Evolutionary conservation across 2,888 invertebrate genomes (phyloP), one percentile per base, ranked within the genome.

Genomic region (Conomelus anceps): DNA sequence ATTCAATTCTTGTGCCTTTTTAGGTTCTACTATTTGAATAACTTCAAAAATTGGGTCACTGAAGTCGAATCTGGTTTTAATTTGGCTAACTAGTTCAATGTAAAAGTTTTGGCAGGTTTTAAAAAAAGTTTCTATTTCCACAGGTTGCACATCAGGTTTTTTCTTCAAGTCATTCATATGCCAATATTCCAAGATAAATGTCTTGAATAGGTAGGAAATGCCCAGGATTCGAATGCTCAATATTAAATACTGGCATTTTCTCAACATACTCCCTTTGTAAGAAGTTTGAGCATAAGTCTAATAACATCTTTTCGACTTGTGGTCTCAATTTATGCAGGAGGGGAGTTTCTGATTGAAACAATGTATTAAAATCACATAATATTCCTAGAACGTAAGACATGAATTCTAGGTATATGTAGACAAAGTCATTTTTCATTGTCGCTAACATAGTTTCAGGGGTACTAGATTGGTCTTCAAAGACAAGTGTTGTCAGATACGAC

Each of bases 311-410:
- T 41, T 90, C 26, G 22, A 86, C 87, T 84, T 22, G 41, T 26
- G 85, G 86, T 86, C 86, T 24, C 23, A 89, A 63, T 22, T 22
- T n/a, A 41, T 90, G 85, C 6, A 90, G 63, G 20, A 90, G 63
- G 29, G 88, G 89, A 22, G 86, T 29, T 29, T 88, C 87, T 20
- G 41, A 63, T 86, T 90, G 89, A 87, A 89, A 89, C 29, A 89
- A 29, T 22, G 24, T 24, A 63, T 90, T 90, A 29, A 90, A 90
- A 23, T 88, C 89, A 13, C 34, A 88, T n/a, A 90, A 24, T n/a
- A 89, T 23, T 17, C 88, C 89, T 22, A 90, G 29, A 13, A 87
- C 24, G 86, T 89, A 89, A n/a, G 90, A 89, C 89, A 89, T 89
- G 22, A 90, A 88, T 26, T 87, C 89, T n/a, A 89, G 23, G 63